phyloP scores from a whole-genome alignment of 2,888 invertebrate genomes.

The Pollenia angustigena region DNA sequence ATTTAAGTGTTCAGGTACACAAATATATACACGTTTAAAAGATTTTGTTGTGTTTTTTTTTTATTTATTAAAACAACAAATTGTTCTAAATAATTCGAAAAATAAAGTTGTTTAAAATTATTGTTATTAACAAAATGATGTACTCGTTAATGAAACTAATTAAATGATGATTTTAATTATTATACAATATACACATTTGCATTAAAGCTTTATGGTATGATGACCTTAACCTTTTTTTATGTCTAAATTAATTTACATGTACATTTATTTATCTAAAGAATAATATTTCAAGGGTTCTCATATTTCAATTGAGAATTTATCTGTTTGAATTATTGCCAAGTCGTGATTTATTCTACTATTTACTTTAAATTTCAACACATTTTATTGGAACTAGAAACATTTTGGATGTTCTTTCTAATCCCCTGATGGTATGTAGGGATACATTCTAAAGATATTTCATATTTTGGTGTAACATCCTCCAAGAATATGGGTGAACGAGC shows the following conservation, averaged over 20 bases:
- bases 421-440: no score
- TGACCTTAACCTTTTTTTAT: conserved; percentile 54
- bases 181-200: background rate
- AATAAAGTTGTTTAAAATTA: background rate
- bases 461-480: no score
- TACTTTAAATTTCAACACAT: no score
- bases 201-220: conserved; percentile 10
- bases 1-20: conserved; percentile 21
- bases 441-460: no score
- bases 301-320: no score
- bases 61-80: background rate
- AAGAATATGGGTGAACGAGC: no score
- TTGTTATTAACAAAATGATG: conserved; percentile 3
- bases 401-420: no score
- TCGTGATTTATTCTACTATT: no score
- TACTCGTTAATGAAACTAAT: conserved; percentile 29
- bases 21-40: background rate
- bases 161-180: conserved; percentile 41
- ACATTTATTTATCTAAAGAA: no score
- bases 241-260: conserved; percentile 7
- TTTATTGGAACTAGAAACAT: no score
- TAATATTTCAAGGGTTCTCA: no score
- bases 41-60: background rate
- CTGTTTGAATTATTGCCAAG: no score
- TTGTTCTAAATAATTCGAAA: conserved; percentile 8